Base-by-base conservation (phyloP, 2,888 invertebrate species). In the Meandrusa payeni region DNA sequence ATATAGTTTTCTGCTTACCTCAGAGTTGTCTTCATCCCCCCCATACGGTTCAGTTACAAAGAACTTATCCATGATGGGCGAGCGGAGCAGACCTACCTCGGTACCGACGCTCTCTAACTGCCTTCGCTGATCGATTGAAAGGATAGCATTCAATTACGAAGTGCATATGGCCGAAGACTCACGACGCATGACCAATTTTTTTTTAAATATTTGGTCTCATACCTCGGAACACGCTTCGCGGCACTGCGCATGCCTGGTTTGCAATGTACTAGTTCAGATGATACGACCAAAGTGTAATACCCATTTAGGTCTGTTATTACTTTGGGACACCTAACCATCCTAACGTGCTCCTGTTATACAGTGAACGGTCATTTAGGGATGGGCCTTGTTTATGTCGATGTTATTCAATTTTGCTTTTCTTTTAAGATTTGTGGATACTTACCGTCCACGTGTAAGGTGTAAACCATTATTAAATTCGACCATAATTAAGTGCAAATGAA, bases 221-320 rank as follows among this genome's bases (percentile, higher is more conserved):
- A 7, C 6, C 20, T n/a, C 7, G 20, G 1, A 20, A 38, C 22
- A 13, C 10, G 38, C 28, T 38, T 28, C 13, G 38, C 27, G 17
- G 33, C 9, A 12, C 26, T 26, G 26, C 41, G 41, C 41, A 33
- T 9, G 33, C 19, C 31, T 26, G 4, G 13, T 3, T 13, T 24
- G 24, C 34, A 15, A 24, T 9, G 24, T 13, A n/a, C 24, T 9
- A 6, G 7, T 9, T 4, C 11, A 4, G 2, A 9, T 19, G 22
- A 28, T 28, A 20, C 38, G 20, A 12, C 28, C 20, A 19, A 28
- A 20, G 3, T 12, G n/a, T 12, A 20, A 11, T 19, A 6, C 7
- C 11, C 11, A n/a, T 11, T 12, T 26, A n/a, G 11, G 3, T 20
- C 7, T n/a, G 4, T 1, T 20, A 12, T 7, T 5, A n/a, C 19